Evolutionary conservation across 2,797 vertebrate species (phyloP).

Genomic region (Clarias fuscus): DNA sequence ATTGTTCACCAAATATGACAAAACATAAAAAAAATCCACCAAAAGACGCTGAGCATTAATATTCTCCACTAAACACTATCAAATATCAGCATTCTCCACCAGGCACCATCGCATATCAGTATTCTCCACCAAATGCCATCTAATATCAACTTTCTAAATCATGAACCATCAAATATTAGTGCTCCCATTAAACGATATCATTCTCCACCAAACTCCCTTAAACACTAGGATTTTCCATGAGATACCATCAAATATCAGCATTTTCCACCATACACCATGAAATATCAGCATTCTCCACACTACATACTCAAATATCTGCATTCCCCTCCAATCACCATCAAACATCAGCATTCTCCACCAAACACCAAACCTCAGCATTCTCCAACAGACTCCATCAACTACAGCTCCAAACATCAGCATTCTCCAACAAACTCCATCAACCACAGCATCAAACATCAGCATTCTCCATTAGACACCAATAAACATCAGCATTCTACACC

Average conservation of each 20-base stretch:
- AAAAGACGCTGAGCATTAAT: neutral
- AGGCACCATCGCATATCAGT: neutral
- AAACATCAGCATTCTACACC: neutral
- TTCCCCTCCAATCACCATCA: neutral
- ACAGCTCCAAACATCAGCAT: too few relatives aligned
- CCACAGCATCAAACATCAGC: neutral
- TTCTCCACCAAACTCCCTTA: neutral
- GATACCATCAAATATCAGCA: neutral
- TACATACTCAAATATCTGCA: neutral
- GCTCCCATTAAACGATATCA: neutral
- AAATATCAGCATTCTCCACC: neutral
- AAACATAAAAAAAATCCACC: too few relatives aligned
- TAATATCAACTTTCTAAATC: neutral
- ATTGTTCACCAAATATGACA: neutral
- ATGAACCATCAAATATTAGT: neutral
- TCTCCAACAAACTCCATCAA: too few relatives aligned
- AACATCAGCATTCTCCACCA: neutral
- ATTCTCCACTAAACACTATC: neutral
- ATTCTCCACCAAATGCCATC: neutral
- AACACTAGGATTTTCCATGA: neutral
- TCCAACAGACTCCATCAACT: too few relatives aligned
- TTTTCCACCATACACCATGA: neutral
- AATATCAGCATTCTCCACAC: neutral
- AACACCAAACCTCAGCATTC: neutral
- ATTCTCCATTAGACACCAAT: too few relatives aligned